Evolutionary conservation across 2,797 vertebrate genomes (phyloP).

Genomic region (Poeciliopsis presidionis): DNA sequence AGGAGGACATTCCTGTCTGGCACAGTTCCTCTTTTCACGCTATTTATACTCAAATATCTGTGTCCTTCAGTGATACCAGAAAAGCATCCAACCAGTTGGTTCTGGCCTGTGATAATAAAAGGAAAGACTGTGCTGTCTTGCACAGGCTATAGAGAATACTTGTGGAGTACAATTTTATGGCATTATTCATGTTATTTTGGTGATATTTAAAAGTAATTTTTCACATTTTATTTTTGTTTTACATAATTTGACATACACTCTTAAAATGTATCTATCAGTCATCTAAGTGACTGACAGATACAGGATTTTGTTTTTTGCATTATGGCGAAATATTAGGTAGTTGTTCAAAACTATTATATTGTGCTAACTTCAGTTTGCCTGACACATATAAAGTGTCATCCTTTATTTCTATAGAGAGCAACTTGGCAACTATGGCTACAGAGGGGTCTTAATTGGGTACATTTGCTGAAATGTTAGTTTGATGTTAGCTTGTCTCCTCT

Average conservation of each 20-base stretch:
- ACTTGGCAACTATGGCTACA: neutral
- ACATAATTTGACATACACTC: neutral
- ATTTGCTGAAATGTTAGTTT: neutral
- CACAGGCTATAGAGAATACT: conserved; percentile 9
- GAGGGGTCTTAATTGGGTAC: neutral
- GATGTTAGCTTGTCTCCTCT: neutral
- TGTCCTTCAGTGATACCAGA: conserved; percentile 37
- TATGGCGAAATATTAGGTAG: neutral
- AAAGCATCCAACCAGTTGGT: conserved; percentile 29
- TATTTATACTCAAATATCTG: conserved; percentile 73
- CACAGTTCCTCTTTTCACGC: conserved; percentile 68
- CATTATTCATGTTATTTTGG: neutral
- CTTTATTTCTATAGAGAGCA: neutral
- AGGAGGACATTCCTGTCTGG: conserved; percentile 78
- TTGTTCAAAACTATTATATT: neutral
- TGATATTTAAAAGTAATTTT: neutral
- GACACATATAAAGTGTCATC: neutral
- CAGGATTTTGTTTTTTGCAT: neutral
- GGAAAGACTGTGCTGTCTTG: conserved; percentile 27
- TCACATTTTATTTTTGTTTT: neutral
- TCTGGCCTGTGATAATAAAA: conserved; percentile 12
- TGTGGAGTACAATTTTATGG: neutral
- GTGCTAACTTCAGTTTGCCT: neutral
- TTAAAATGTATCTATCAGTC: neutral
- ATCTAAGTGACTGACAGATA: too few relatives aligned